Evolutionary conservation across 2,113 vertebrate species (phyloP).

Genomic region (Otus sunia): DNA sequence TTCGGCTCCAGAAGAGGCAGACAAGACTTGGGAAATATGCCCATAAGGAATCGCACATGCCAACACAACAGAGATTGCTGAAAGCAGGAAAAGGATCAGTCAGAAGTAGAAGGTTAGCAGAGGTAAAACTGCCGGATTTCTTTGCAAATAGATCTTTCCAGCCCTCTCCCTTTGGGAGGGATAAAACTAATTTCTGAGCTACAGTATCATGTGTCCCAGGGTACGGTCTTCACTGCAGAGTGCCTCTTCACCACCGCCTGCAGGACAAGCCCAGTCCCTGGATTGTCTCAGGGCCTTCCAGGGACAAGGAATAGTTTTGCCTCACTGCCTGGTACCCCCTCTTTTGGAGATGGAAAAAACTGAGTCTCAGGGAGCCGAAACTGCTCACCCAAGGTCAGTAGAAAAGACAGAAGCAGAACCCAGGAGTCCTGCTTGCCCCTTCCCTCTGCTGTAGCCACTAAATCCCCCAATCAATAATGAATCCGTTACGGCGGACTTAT

Average conservation of each 20-base stretch:
- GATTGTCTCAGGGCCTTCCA: background rate
- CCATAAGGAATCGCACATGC: background rate
- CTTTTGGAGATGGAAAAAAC: background rate
- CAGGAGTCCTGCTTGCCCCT: background rate
- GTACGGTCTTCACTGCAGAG: background rate
- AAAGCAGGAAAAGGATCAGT: background rate
- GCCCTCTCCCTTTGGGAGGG: background rate
- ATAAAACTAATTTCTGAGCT: background rate
- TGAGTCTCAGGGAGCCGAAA: background rate
- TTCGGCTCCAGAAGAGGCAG: background rate
- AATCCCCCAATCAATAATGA: constrained; percentile 72
- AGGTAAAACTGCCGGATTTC: background rate
- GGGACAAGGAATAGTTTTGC: background rate
- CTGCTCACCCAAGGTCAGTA: background rate
- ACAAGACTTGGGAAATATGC: background rate
- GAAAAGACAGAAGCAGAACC: constrained; percentile 2
- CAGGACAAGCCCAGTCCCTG: background rate
- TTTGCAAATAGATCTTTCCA: background rate
- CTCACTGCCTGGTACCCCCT: background rate
- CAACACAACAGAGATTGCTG: background rate
- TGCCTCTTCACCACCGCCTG: background rate
- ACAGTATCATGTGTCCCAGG: background rate
- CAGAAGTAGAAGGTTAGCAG: background rate
- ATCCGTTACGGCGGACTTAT: constrained; percentile 65
- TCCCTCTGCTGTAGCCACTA: constrained; percentile 47